Evolutionary conservation across 2,113 vertebrate species (phyloP), one percentile per base, ranked within the genome.

Genomic region (Leucoraja erinaceus): DNA sequence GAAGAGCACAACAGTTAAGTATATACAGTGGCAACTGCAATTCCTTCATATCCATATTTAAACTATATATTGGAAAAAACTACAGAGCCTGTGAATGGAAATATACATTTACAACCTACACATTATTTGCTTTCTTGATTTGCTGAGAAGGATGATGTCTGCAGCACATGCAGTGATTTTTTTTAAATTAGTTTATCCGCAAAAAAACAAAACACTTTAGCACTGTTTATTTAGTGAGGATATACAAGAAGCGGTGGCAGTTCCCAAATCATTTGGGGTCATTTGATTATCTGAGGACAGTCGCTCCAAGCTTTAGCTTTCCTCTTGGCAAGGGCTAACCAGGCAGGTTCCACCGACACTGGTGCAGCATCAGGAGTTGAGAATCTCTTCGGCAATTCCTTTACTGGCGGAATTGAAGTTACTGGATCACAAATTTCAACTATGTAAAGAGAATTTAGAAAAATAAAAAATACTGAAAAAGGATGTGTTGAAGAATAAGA

Each of bases 251-350:
- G 28, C 28, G 25, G 68, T 47, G 31, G 90, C 66, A 91, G 90
- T 74, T 91, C 68, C 90, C 68, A 70, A 72, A 38, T 81, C 90
- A 95, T 54, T 31, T 70, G 61, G 31, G 93, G 93, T 97, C 98
- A 99, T 97, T 99, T 99, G 95, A 99, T 99, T 94, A 99, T 99
- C 95, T 99, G 99, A 56, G 99, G 99, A 94, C 98, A 99, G 96
- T 99, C 99, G 93, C 98, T 99, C 99, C 99, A 99, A 93, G 99
- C 99, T 96, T 99, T 99, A 93, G 99, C 98, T 97, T 99, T 99
- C 94, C 99, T 96, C 95, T 99, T 99, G 95, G 99, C 99, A 94
- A 99, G 95, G 0, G 99, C 99, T 93, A 99, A 96, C 99, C 99
- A 99, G 93, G 98, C 98, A 2, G 99, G 99, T 96, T 99, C 99